These are phyloP conservation scores for Oscheius sp. DNA, from an alignment of 2,888 invertebrate genomes.

Conservation along the genomic window DNA sequence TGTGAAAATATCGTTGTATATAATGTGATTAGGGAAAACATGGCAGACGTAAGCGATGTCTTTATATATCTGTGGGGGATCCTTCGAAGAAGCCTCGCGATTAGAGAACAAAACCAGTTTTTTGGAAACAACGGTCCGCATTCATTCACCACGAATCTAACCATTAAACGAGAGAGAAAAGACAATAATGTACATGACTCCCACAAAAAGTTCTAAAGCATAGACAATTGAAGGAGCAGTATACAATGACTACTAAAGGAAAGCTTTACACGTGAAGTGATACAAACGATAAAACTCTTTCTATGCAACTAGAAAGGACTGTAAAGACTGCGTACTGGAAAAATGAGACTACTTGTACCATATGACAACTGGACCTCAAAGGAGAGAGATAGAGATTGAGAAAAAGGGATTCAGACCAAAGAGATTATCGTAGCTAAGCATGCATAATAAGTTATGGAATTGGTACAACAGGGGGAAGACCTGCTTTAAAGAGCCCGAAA, in stretches of 20 bases:
- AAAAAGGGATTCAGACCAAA: neutral
- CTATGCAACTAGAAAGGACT: neutral
- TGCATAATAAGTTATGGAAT: constrained; percentile 22
- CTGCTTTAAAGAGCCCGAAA: constrained; percentile 32
- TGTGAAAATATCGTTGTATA: no score
- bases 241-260: neutral
- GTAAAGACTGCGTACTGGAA: neutral
- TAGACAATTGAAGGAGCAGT: neutral
- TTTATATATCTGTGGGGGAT: no score
- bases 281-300: constrained; percentile 9
- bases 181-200: constrained; percentile 23
- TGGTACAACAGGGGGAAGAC: constrained; percentile 17
- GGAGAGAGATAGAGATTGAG: neutral
- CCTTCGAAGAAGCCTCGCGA: no score
- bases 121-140: constrained; percentile 16
- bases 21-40: no score
- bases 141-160: constrained; percentile 35
- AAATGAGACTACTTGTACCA: neutral
- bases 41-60: no score
- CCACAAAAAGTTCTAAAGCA: constrained; percentile 13
- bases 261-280: constrained; percentile 30
- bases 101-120: constrained; percentile 5
- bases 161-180: constrained; percentile 1
- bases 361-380: constrained; percentile 3
- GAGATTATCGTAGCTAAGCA: neutral